A percentile compares a stretch with the other conserved stretches of the same genome.
Conservation (phyloP, 2,113 vertebrate species). For the Eubucco bourcierii region DNA sequence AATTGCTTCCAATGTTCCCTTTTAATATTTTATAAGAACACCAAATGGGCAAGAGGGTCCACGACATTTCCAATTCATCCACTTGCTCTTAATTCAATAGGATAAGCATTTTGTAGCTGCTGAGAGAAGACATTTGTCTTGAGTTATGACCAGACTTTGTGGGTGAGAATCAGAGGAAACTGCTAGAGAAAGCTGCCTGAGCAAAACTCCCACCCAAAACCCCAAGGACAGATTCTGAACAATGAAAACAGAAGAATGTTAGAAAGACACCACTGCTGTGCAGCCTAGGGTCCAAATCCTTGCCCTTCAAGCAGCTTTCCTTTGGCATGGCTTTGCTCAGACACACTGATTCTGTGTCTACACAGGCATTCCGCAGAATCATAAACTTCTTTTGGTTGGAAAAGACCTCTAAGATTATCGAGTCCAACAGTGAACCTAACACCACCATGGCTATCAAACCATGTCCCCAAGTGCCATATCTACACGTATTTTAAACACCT, state of each 20-base stretch:
- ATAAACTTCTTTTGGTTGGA: no score
- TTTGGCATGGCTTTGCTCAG: neutral
- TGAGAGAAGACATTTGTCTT: conserved; percentile 1
- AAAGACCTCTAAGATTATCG: no score
- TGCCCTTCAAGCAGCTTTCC: neutral
- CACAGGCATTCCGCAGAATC: no score
- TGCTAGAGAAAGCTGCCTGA: neutral
- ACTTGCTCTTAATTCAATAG: neutral
- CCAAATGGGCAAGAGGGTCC: neutral
- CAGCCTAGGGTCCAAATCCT: neutral
- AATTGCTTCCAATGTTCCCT: neutral
- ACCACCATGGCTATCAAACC: no score
- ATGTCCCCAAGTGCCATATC: no score
- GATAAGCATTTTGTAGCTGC: neutral
- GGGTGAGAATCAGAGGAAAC: neutral
- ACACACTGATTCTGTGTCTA: neutral
- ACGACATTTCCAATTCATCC: neutral
- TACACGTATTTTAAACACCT: no score
- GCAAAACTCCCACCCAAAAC: neutral
- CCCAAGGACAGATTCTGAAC: neutral
- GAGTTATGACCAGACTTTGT: neutral
- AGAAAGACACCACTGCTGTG: neutral
- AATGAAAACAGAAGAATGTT: neutral
- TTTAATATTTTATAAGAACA: neutral
- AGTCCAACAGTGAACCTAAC: no score